A percentile compares a stretch with the other conserved stretches of the same genome.
These are phyloP conservation scores for Zoanthus sansibaricus DNA, from an alignment of 92 coral and sea anemone species.

Conservation along the genomic window DNA sequence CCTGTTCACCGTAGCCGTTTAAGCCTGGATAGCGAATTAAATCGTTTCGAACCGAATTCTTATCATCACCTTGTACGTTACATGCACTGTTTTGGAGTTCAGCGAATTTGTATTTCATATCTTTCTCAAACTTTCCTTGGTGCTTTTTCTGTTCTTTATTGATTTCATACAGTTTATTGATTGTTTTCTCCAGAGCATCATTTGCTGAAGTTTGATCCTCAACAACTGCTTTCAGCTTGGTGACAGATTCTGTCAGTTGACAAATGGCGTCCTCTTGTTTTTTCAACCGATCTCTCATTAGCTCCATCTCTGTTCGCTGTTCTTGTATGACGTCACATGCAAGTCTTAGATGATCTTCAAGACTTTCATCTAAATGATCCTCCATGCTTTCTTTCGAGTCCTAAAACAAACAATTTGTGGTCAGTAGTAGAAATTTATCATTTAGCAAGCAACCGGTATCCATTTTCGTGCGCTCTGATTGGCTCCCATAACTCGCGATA, in stretches of 20 bases:
- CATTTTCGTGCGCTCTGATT: too few relatives aligned
- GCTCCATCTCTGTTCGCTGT: constrained; percentile 81
- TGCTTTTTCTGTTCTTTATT: constrained; percentile 82
- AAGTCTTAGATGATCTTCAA: constrained; percentile 79
- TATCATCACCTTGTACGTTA: constrained; percentile 31
- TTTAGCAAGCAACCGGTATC: too few relatives aligned
- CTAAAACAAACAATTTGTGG: constrained; percentile 28
- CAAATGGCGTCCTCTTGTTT: constrained; percentile 79
- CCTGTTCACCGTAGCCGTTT: constrained; percentile 88
- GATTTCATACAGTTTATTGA: constrained; percentile 77
- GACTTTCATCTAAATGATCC: constrained; percentile 73
- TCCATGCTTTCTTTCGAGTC: constrained; percentile 76
- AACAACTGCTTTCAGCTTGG: constrained; percentile 73
- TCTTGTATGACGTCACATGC: constrained; percentile 84
- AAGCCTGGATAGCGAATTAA: constrained; percentile 73
- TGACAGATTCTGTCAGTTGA: constrained; percentile 76
- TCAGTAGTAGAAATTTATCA: too few relatives aligned
- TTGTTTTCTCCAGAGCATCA: constrained; percentile 77
- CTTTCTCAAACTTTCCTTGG: constrained; percentile 68
- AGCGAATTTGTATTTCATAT: constrained; percentile 54
- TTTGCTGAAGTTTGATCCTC: constrained; percentile 73
- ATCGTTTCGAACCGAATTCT: constrained; percentile 38
- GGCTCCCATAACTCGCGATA: too few relatives aligned
- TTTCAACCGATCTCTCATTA: constrained; percentile 75
- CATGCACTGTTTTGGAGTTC: constrained; percentile 60